phyloP scores from a whole-genome alignment of 2,797 vertebrate species.

The Acipenser transmontanus region DNA sequence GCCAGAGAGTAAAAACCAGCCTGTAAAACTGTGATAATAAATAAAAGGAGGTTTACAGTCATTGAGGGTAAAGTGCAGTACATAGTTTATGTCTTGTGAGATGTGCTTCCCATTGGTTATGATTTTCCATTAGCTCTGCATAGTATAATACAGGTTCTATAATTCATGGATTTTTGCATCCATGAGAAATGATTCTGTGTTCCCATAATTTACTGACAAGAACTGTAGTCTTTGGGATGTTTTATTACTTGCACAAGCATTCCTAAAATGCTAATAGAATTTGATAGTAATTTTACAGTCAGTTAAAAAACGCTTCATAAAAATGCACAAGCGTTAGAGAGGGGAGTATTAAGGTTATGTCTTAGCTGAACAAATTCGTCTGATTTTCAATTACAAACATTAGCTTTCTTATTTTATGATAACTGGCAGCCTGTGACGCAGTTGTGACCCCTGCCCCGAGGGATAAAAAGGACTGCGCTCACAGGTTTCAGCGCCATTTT shows the following conservation, averaged over 20 bases:
- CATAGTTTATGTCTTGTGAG: not conserved
- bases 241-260: not conserved
- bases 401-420: too few species aligned
- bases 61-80: not conserved
- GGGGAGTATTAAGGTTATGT: not conserved
- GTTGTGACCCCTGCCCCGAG: too few species aligned
- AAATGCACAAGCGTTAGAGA: conserved; percentile 4
- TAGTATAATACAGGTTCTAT: not conserved
- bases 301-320: not conserved
- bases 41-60: not conserved
- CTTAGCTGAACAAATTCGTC: not conserved
- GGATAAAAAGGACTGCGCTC: too few species aligned
- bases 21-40: not conserved
- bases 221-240: not conserved
- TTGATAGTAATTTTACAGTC: conserved; percentile 9
- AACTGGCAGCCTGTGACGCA: too few species aligned
- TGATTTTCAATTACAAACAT: not conserved
- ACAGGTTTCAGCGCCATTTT: too few species aligned
- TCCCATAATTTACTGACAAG: not conserved
- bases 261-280: not conserved
- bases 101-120: too few species aligned
- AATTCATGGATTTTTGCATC: conserved; percentile 1
- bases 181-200: not conserved
- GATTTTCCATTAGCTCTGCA: too few species aligned
- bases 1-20: too few species aligned